Conservation (phyloP, 2,113 vertebrate species). For the Lampris incognitus region DNA sequence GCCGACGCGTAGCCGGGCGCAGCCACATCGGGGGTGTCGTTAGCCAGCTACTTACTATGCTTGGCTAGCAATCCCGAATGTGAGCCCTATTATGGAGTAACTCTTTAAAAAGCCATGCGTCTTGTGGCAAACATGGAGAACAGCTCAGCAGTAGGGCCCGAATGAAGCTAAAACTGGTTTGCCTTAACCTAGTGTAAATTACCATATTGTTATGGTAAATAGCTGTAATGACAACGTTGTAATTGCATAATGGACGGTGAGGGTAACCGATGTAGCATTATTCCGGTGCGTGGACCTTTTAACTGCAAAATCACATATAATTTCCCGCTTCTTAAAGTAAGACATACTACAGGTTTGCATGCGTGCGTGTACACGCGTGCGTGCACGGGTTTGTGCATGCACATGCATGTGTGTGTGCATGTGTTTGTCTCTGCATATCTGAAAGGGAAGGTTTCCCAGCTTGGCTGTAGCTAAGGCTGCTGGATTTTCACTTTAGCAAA, state of each 20-base stretch:
- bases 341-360: constrained; percentile 11
- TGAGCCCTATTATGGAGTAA: constrained; percentile 25
- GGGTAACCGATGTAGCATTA: constrained; percentile 42
- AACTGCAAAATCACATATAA: constrained; percentile 35
- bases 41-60: constrained; percentile 9
- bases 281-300: constrained; percentile 39
- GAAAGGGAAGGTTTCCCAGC: constrained; percentile 32
- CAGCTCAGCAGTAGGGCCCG: constrained; percentile 12
- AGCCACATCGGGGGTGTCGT: constrained; percentile 21
- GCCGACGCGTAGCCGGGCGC: constrained; percentile 4
- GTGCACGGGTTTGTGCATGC: too few relatives aligned
- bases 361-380: background rate
- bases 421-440: background rate
- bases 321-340: constrained; percentile 27
- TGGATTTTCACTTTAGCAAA: too few relatives aligned
- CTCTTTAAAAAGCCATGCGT: background rate
- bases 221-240: constrained; percentile 32
- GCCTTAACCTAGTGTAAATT: constrained; percentile 5
- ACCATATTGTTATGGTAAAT: constrained; percentile 22
- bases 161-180: constrained; percentile 8
- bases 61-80: constrained; percentile 8
- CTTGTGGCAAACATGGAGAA: constrained; percentile 17
- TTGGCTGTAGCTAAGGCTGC: constrained; percentile 9
- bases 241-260: constrained; percentile 40
- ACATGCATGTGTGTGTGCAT: constrained; percentile 1